phyloP scores from a whole-genome alignment of 2,113 vertebrate genomes.

The Xenopus tropicalis region UCB_Xtro_10.0 CM004448.2:106260001-106260500 shows the following conservation, averaged over 20 bases:
- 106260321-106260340: slow-evolving; percentile 28
- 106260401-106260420: slow-evolving; percentile 1
- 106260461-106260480: too few relatives aligned
- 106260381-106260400: slow-evolving; percentile 4
- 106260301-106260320: slow-evolving; percentile 34
- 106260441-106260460: too few relatives aligned
- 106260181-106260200: slow-evolving; percentile 32
- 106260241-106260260: slow-evolving; percentile 24
- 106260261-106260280: slow-evolving; percentile 34
- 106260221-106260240: slow-evolving; percentile 40
- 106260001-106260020: too few relatives aligned
- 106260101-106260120: slow-evolving; percentile 10
- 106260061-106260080: slow-evolving; percentile 29
- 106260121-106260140: slow-evolving; percentile 40
- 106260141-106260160: slow-evolving; percentile 23
- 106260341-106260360: slow-evolving; percentile 19
- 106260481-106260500: too few relatives aligned
- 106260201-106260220: slow-evolving; percentile 37
- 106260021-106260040: background rate
- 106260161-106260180: slow-evolving; percentile 41
- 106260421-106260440: too few relatives aligned
- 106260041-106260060: slow-evolving; percentile 15
- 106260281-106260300: slow-evolving; percentile 19
- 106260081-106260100: slow-evolving; percentile 37
- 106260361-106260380: slow-evolving; percentile 25